Base-by-base conservation (phyloP, 2,888 invertebrate species). In the Tachina grossa region DNA sequence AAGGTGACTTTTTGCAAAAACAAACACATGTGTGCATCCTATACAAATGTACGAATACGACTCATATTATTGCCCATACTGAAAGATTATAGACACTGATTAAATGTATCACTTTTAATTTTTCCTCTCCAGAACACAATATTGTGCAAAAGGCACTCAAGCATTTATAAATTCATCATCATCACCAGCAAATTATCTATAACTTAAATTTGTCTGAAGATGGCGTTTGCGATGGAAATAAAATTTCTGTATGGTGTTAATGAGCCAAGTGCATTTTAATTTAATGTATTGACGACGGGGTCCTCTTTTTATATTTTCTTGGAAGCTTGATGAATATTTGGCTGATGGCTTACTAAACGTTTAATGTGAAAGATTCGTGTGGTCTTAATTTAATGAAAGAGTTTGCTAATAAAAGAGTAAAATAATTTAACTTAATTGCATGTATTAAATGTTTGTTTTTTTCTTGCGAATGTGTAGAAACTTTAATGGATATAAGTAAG, bases 241-340 rank as follows among this genome's bases (percentile, higher is more conserved):
- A n/a, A 19, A 55, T 31, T 14, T 59, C 9, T 47, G 22, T 13
- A n/a, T 69, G 57, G 59, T 66, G 72, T 66, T 83, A 83, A 83
- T 83, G 77, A 77, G 77, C 65, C 83, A 59, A 78, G 43, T 59
- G 72, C 51, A 66, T 72, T 77, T 74, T 77, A 83, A 83, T 83
- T 83, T 59, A 65, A 83, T 47, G 39, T 57, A n/a, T 63, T 66
- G n/a, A 49, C 57, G 31, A 31, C n/a, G 9, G 11, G 9, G 11
- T 59, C 4, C 22, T 22, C 14, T 45, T 47, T 39, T n/a, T n/a
- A n/a, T 9, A 14, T 8, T 10, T 57, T 47, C 57, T 57, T 47
- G 16, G 13, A 61, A n/a, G 10, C 11, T 53, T 72, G 49, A 51
- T 74, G 51, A 9, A 43, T 43, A 59, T 80, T 80, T 74, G 59